phyloP scores from a whole-genome alignment of 2,113 vertebrate species.

The Mus spicilegus region DNA sequence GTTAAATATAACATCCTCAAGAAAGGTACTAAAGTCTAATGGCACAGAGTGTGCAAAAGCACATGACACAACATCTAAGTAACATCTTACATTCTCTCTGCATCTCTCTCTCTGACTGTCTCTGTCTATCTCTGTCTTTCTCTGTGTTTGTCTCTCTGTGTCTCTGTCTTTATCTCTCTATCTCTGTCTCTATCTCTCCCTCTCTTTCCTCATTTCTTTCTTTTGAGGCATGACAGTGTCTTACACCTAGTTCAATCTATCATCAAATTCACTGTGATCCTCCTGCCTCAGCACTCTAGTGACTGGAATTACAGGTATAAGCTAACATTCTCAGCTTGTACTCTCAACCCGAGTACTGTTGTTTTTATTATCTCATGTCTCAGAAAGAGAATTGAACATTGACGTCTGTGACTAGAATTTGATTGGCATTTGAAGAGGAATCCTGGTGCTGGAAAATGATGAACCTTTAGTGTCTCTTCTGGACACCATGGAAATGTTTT shows the following conservation, averaged over 20 bases:
- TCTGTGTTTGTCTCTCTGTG: neutral
- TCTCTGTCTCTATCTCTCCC: neutral
- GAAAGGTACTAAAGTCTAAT: neutral
- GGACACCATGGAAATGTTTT: neutral
- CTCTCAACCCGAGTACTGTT: fast-evolving
- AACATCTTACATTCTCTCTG: no score
- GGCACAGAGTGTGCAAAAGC: fast-evolving
- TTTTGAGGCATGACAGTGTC: neutral
- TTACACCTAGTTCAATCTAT: neutral
- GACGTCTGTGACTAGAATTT: neutral
- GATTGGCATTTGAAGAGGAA: neutral
- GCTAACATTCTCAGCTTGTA: neutral
- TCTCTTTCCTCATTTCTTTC: neutral
- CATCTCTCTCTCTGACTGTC: neutral
- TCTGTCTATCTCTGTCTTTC: neutral
- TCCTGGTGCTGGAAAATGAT: neutral
- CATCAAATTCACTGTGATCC: neutral
- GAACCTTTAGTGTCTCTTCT: neutral
- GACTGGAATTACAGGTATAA: neutral
- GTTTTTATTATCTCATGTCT: neutral
- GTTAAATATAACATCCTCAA: neutral
- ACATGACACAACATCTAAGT: neutral
- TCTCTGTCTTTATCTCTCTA: no score
- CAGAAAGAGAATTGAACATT: neutral
- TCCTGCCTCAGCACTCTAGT: neutral